Percentiles rank a stretch among this genome's conserved stretches.
Conservation (phyloP, 2,888 invertebrate genomes). For the Halocaridina rubra region DNA sequence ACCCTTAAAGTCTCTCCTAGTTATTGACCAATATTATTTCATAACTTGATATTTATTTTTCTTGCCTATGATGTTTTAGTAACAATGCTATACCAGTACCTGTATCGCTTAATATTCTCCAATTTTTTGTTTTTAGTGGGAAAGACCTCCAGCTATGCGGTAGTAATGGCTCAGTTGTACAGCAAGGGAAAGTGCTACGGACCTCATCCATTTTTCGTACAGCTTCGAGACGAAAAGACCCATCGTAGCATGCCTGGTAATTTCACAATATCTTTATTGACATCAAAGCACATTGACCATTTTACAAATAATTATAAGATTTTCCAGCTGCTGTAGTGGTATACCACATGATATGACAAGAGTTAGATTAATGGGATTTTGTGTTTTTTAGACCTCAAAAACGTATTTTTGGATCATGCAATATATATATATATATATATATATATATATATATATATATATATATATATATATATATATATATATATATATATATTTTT, state of each 20-base stretch:
- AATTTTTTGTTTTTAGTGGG: slow-evolving; percentile 74
- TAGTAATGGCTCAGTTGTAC: slow-evolving; percentile 91
- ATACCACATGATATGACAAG: no score
- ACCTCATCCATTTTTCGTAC: slow-evolving; percentile 92
- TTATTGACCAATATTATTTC: background rate
- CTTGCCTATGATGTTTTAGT: no score
- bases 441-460: background rate
- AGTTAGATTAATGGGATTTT: no score
- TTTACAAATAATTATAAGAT: no score
- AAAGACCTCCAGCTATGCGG: slow-evolving; percentile 90
- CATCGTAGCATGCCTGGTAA: slow-evolving; percentile 84
- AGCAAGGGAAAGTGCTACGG: slow-evolving; percentile 86
- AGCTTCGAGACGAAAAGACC: slow-evolving; percentile 87
- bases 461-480: background rate
- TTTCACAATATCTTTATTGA: no score
- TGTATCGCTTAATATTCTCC: no score
- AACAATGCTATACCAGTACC: no score
- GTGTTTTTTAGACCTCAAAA: no score
- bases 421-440: background rate
- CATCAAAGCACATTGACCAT: no score
- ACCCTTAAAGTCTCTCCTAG: no score
- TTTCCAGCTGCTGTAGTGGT: no score
- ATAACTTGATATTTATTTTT: background rate
- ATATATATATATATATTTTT: background rate
- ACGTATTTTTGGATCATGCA: no score